Evolutionary conservation across 1,140 invertebrate species (phyloP), one percentile per base, ranked within the genome.

Genomic region (Euschistus heros): DNA sequence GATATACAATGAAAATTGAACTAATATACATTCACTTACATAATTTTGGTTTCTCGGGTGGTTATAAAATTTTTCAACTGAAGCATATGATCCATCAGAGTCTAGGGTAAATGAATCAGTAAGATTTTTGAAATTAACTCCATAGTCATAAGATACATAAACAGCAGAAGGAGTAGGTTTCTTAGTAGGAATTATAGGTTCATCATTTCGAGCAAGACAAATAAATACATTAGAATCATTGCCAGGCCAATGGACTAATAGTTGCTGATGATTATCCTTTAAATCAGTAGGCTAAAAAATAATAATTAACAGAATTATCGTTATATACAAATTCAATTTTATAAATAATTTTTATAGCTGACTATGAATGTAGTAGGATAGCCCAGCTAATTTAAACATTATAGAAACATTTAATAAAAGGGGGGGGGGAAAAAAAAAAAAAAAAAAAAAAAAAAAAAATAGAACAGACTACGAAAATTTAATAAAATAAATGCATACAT

Each of bases 211-310:
- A 2, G 91, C 89, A 59, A 94, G 76, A 70, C 90, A 93, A 64
- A 94, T 86, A 66, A 94, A 89, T 14, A 93, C 88, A 75, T 89
- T 83, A 52, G 88, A 90, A 20, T 83, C 84, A 73, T 89, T 85
- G 26, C 91, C 90, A 30, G 91, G 88, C 91, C 92, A 94, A 76
- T 92, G 87, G 1, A 94, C 89, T 80, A 92, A 87, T 69, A 94
- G 75, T 72, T 91, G 89, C 69, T 89, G 87, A 75, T 94, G 91
- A 62, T 83, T 86, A 75, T 92, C 90, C 77, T 91, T 89, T 13
- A 94, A 76, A 54, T 80, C 26, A 52, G 57, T 22, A 17, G 24
- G 18, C 50, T 54, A 26, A 20, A 50, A 54, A 20, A 54, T 54
- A 22, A 1, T 7, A 54, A 54, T 15, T 7, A n/a, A 7, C 13